phyloP scores from a whole-genome alignment of 2,113 vertebrate genomes.

The Sinocyclocheilus anophthalmus region DNA sequence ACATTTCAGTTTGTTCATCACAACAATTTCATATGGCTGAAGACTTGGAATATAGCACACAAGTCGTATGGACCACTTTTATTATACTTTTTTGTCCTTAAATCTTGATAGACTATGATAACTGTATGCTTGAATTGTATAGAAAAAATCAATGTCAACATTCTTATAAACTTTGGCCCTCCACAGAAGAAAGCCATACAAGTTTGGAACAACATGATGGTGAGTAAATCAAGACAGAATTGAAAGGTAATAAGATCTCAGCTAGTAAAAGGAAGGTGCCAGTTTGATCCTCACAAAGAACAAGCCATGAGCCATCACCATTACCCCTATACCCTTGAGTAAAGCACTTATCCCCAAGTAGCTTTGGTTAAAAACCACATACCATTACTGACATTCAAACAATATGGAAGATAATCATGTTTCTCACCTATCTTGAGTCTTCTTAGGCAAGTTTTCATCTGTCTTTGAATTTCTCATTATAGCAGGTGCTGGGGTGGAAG shows the following conservation, averaged over 20 bases:
- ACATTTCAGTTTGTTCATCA: neutral
- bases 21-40: no score
- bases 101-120: neutral
- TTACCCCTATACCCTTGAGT: no score
- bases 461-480: conserved; percentile 80
- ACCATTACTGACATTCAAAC: neutral
- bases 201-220: neutral
- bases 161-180: neutral
- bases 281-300: neutral
- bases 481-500: conserved; percentile 88
- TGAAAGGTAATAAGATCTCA: neutral
- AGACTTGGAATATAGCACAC: neutral
- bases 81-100: neutral
- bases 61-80: neutral
- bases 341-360: neutral
- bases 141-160: neutral
- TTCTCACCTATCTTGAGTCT: conserved; percentile 88
- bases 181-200: neutral
- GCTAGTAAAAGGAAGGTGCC: neutral
- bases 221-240: neutral
- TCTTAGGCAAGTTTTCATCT: conserved; percentile 77
- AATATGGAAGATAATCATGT: neutral
- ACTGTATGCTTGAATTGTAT: neutral
- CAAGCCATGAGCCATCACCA: neutral
- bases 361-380: neutral